Conservation (phyloP, 2,888 invertebrate species). For the Tenthredo mesomela region DNA sequence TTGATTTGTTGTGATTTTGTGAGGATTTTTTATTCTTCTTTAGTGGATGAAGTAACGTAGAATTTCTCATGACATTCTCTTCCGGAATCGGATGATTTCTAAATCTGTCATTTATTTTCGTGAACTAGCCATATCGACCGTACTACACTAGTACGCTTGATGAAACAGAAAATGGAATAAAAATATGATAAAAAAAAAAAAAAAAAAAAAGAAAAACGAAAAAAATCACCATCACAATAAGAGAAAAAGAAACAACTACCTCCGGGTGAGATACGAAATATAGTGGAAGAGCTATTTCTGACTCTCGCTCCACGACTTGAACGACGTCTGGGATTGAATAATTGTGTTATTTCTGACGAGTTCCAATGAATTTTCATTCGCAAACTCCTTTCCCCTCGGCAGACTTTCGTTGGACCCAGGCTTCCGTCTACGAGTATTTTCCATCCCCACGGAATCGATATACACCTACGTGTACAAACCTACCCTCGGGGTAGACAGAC, state of each 20-base stretch:
- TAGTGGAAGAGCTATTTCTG: neutral
- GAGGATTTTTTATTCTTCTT: too few relatives aligned
- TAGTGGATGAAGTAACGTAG: too few relatives aligned
- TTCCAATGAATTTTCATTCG: conserved; percentile 65
- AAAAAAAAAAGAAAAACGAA: too few relatives aligned
- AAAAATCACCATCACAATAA: neutral
- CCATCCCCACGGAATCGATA: neutral
- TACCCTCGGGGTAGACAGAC: neutral
- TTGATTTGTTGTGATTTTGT: too few relatives aligned
- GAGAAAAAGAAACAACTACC: neutral
- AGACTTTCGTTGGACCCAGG: neutral
- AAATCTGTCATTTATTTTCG: neutral
- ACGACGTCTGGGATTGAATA: conserved; percentile 63
- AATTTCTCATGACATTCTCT: neutral
- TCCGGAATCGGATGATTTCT: neutral
- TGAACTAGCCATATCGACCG: too few relatives aligned
- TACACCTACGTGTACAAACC: neutral
- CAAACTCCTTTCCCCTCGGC: conserved; percentile 55
- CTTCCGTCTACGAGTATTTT: neutral
- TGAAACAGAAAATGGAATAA: neutral
- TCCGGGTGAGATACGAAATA: neutral
- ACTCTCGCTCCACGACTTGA: neutral
- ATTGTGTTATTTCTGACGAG: conserved; percentile 64
- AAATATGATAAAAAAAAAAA: neutral
- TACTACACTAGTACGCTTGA: too few relatives aligned